phyloP scores from a whole-genome alignment of 2,888 invertebrate genomes.

The Pogonocherus hispidulus region DNA sequence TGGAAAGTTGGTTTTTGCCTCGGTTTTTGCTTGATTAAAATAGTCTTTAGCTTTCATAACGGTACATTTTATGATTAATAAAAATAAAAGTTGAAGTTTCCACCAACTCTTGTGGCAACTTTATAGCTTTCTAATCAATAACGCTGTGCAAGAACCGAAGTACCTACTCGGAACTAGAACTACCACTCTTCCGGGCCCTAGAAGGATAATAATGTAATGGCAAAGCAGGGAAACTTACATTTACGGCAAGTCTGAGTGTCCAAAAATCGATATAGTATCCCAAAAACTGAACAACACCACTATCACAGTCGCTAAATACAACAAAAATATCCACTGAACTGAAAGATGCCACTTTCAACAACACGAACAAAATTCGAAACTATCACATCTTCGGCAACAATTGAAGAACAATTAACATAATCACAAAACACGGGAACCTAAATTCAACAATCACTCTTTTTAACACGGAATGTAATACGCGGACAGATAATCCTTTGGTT shows the following conservation, averaged over 20 bases:
- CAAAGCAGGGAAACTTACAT: constrained; percentile 21
- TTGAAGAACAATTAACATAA: background rate
- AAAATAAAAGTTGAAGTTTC: too few relatives aligned
- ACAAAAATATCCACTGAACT: background rate
- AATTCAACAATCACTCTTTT: constrained; percentile 3
- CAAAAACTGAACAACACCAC: constrained; percentile 23
- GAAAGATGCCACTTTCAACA: too few relatives aligned
- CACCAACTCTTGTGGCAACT: too few relatives aligned
- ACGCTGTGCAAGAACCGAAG: background rate
- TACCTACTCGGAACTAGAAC: background rate
- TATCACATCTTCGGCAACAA: constrained; percentile 24
- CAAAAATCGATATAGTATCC: constrained; percentile 26
- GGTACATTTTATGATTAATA: too few relatives aligned
- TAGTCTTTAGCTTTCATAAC: too few relatives aligned
- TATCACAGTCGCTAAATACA: constrained; percentile 16
- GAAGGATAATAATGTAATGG: background rate
- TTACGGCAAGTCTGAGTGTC: background rate
- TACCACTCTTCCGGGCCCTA: background rate
- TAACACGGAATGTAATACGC: constrained; percentile 2
- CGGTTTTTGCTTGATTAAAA: too few relatives aligned
- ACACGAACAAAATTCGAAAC: constrained; percentile 21
- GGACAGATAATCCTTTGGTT: background rate
- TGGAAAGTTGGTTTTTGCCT: too few relatives aligned
- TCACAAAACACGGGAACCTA: constrained; percentile 13
- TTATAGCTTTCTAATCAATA: background rate